Base-by-base conservation (phyloP, 92 coral and sea anemone genomes). In the Phymanthus crucifer region DNA sequence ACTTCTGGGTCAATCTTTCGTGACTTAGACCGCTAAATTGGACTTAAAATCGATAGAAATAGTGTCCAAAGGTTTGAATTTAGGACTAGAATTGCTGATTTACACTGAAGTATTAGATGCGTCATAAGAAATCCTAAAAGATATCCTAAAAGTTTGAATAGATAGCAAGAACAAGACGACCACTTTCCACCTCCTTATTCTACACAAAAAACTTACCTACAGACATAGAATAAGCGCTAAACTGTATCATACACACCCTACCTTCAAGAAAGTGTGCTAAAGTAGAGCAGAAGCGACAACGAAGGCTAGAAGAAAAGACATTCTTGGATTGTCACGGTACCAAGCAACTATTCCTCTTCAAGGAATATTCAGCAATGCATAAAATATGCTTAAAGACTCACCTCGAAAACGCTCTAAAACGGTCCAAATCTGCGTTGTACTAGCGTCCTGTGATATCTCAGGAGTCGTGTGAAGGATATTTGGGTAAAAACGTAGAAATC, bases 31-130 rank as follows among this genome's bases (percentile, higher is more conserved):
- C 10, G 33, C 29, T 27, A 12, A n/a, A 24, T 61, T 29, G 29
- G 29, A 16, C 33, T 27, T 24, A 61, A 61, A 61, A n/a, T 13
- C 34, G 10, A 29, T 61, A 18, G 34, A 54, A 54, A 8, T 61
- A 14, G 68, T 27, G 14, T 61, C 29, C 34, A 61, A 27, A 61
- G 68, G 33, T 27, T 5, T 26, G 68, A 29, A 8, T 61, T 61
- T 61, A 27, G 34, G 8, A 35, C 40, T 37, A 32, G 45, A 71
- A 21, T 34, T 33, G 46, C 4, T 71, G 29, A 9, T 37, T 34
- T n/a, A 72, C 78, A 43, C 79, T 85, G 47, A 64, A 73, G 78
- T 75, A 79, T 46, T 64, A 68, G 84, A 79, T 85, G 85, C 89
- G 89, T 73, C 89, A 85, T 70, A 72, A 78, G 78, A 70, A 27